Evolutionary conservation across 2,113 vertebrate genomes (phyloP).

Genomic region (Tursiops truncatus): DNA sequence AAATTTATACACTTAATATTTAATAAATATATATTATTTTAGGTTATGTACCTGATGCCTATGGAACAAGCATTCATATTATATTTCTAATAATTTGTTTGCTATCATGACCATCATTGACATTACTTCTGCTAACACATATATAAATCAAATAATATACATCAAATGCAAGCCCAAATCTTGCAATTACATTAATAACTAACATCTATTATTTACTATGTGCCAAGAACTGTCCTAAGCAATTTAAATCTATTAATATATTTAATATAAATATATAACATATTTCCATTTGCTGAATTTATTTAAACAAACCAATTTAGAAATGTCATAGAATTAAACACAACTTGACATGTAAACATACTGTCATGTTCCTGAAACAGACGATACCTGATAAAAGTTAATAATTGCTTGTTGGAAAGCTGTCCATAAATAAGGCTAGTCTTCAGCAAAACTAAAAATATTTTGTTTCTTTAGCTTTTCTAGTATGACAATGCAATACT

Average conservation of each 20-base stretch:
- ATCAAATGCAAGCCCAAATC: background rate
- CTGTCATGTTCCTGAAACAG: conserved; percentile 84
- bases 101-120: background rate
- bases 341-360: conserved; percentile 87
- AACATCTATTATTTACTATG: background rate
- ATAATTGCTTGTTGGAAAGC: conserved; percentile 83
- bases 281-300: background rate
- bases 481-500: conserved; percentile 57
- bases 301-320: conserved; percentile 87
- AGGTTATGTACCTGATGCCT: background rate
- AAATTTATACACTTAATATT: background rate
- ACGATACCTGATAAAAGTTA: conserved; percentile 86
- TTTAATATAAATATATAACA: background rate
- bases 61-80: background rate
- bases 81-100: background rate
- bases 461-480: conserved; percentile 74
- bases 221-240: background rate
- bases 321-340: conserved; percentile 87
- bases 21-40: conserved; percentile 1
- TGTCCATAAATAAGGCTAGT: conserved; percentile 82
- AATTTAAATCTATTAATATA: background rate
- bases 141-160: background rate
- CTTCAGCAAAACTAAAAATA: conserved; percentile 83
- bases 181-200: background rate
- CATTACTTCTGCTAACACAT: background rate